phyloP scores from a whole-genome alignment of 2,113 vertebrate species.

The Stigmatopora nigra region DNA sequence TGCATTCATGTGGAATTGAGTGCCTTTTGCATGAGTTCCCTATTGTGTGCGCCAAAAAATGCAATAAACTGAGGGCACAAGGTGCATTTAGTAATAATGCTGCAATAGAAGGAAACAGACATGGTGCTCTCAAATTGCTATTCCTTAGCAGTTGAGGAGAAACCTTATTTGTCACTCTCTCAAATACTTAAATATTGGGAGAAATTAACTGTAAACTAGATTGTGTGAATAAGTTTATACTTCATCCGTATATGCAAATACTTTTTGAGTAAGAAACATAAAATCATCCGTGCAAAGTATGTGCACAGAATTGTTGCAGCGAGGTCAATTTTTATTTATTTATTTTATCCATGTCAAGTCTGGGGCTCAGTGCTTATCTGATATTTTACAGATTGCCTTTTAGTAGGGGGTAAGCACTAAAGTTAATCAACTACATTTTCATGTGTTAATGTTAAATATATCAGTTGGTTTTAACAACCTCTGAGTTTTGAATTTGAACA shows the following conservation, averaged over 20 bases:
- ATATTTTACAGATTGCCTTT: not conserved
- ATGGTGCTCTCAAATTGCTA: conserved; percentile 63
- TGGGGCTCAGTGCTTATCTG: not conserved
- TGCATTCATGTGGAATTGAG: conserved; percentile 4
- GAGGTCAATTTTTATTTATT: not conserved
- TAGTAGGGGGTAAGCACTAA: not conserved
- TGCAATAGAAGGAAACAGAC: conserved; percentile 27
- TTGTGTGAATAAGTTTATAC: not conserved
- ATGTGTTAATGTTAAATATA: not conserved
- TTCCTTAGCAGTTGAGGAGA: conserved; percentile 62
- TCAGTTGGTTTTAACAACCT: not conserved
- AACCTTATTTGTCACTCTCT: conserved; percentile 36
- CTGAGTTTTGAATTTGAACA: conserved; percentile 15
- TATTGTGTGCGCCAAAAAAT: conserved; percentile 9
- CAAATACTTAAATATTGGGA: conserved; percentile 16
- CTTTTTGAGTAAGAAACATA: too few species aligned
- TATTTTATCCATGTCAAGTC: not conserved
- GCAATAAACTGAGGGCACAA: conserved; percentile 16
- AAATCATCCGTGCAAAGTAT: too few species aligned
- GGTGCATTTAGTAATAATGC: conserved; percentile 25
- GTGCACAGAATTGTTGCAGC: too few species aligned
- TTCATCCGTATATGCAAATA: too few species aligned
- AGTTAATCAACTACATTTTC: conserved; percentile 1
- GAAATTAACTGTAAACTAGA: conserved; percentile 53
- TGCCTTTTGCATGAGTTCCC: not conserved